These are phyloP conservation scores for Nemotelus pantherinus DNA, from an alignment of 2,888 invertebrate species.

Conservation along the genomic window DNA sequence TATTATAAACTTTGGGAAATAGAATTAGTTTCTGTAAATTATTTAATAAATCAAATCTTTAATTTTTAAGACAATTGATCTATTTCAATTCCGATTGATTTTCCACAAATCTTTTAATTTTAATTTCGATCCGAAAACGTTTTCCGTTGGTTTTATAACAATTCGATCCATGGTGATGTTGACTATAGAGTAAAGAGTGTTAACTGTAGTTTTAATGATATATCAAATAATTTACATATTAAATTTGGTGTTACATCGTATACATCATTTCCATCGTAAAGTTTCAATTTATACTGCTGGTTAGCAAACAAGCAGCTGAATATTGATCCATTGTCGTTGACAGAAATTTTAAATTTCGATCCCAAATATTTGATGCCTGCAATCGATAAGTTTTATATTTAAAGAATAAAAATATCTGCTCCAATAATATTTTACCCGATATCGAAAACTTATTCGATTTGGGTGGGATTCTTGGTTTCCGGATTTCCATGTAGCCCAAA, in stretches of 20 bases:
- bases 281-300: slow-evolving; percentile 12
- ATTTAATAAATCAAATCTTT: too few relatives aligned
- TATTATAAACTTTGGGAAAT: too few relatives aligned
- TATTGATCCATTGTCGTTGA: slow-evolving; percentile 23
- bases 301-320: slow-evolving; percentile 41
- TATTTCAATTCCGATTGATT: slow-evolving; percentile 23
- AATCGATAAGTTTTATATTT: neutral
- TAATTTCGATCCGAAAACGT: slow-evolving; percentile 23
- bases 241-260: slow-evolving; percentile 38
- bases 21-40: too few relatives aligned
- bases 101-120: slow-evolving; percentile 29
- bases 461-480: slow-evolving; percentile 64
- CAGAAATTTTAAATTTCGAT: slow-evolving; percentile 53
- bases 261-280: slow-evolving; percentile 43
- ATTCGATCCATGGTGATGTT: slow-evolving; percentile 36
- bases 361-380: slow-evolving; percentile 57
- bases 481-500: slow-evolving; percentile 65
- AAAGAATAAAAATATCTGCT: neutral
- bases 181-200: slow-evolving; percentile 39
- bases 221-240: slow-evolving; percentile 42
- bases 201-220: neutral
- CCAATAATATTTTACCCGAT: slow-evolving; percentile 59
- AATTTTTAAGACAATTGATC: too few relatives aligned
- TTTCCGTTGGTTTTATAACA: slow-evolving; percentile 35
- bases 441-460: slow-evolving; percentile 64